A percentile compares a stretch with the other conserved stretches of the same genome.
phyloP scores from a whole-genome alignment of 2,888 invertebrate genomes.

The Luperina testacea region DNA sequence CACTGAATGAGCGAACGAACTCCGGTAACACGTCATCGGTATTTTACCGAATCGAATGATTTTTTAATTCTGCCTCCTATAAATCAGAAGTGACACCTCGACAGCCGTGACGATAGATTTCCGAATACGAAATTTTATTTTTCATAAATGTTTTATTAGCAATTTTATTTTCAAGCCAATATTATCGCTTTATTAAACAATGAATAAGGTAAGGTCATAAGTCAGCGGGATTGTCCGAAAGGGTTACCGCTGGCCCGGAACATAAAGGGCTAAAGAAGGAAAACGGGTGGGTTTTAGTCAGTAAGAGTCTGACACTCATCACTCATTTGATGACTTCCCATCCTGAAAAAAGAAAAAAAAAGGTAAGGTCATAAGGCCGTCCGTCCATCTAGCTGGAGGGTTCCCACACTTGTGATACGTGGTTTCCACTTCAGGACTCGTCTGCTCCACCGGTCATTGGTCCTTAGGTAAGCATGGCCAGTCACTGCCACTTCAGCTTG shows the following conservation, averaged over 20 bases:
- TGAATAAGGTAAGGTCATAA: slow-evolving; percentile 1
- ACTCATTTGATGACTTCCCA: too few relatives aligned
- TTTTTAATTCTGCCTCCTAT: slow-evolving; percentile 63
- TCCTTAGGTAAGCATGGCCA: background rate
- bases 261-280: too few relatives aligned
- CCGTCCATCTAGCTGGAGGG: background rate
- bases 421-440: background rate
- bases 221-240: too few relatives aligned
- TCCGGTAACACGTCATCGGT: slow-evolving; percentile 44
- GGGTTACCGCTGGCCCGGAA: too few relatives aligned
- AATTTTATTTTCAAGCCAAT: slow-evolving; percentile 31
- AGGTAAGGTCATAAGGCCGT: background rate
- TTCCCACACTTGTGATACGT: background rate
- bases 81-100: slow-evolving; percentile 60
- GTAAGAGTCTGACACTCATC: too few relatives aligned
- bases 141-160: slow-evolving; percentile 52
- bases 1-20: slow-evolving; percentile 51
- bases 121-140: slow-evolving; percentile 48
- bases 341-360: too few relatives aligned
- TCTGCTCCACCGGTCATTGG: background rate
- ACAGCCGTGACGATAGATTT: slow-evolving; percentile 60
- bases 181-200: slow-evolving; percentile 44
- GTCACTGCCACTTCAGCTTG: background rate
- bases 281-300: too few relatives aligned
- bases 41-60: slow-evolving; percentile 57